A percentile compares a stretch with the other conserved stretches of the same genome.
phyloP scores from a whole-genome alignment of 2,113 vertebrate genomes.

The Zeus faber region DNA sequence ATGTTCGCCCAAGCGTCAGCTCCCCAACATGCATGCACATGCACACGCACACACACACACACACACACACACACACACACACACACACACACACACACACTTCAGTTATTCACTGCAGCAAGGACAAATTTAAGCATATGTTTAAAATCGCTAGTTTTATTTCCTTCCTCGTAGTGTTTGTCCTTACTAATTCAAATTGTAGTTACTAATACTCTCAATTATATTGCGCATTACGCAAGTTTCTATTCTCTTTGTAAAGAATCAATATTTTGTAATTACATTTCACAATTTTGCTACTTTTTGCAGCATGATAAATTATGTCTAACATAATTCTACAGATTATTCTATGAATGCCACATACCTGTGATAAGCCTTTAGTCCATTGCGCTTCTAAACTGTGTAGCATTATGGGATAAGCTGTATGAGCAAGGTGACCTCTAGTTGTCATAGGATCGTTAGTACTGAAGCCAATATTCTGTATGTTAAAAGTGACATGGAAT shows the following conservation, averaged over 20 bases:
- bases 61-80: conserved; percentile 20
- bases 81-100: conserved; percentile 38
- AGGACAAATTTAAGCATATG: conserved; percentile 41
- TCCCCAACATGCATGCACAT: conserved; percentile 7
- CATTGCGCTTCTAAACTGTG: no score
- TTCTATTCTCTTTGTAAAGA: no score
- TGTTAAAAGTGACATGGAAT: conserved; percentile 4
- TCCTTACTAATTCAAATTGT: no score
- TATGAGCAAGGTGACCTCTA: conserved; percentile 12
- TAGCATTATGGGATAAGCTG: not conserved
- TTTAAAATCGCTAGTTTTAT: conserved; percentile 29
- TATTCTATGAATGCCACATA: not conserved
- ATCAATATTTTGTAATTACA: no score
- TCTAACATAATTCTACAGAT: not conserved
- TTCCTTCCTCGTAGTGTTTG: no score
- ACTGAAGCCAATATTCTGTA: conserved; percentile 1
- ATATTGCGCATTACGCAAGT: no score
- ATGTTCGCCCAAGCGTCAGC: conserved; percentile 66
- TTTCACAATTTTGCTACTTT: no score
- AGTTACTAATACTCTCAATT: no score
- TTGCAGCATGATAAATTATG: no score
- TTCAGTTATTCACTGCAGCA: conserved; percentile 50
- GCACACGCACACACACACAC: conserved; percentile 24
- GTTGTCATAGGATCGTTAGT: conserved; percentile 13
- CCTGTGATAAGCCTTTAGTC: not conserved